Evolutionary conservation across 2,113 vertebrate species (phyloP).

Genomic region (Dascyllus trimaculatus): DNA sequence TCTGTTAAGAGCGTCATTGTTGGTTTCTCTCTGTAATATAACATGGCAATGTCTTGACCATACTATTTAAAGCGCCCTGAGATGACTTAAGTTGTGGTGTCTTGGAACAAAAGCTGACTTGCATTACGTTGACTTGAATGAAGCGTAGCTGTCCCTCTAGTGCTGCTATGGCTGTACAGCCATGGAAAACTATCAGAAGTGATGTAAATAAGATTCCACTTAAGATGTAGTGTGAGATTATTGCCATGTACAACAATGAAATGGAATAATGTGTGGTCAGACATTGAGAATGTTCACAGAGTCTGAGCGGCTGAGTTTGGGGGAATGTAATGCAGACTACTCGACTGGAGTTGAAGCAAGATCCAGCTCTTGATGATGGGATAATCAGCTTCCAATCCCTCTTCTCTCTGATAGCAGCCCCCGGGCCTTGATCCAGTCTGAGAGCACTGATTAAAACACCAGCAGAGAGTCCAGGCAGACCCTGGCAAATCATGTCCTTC

Average conservation of each 20-base stretch:
- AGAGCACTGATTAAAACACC: slow-evolving; percentile 74
- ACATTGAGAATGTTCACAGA: neutral
- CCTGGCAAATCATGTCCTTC: slow-evolving; percentile 39
- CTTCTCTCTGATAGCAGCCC: slow-evolving; percentile 64
- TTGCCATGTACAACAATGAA: neutral
- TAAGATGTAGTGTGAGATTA: neutral
- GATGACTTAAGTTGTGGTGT: too few relatives aligned
- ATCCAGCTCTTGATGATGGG: slow-evolving; percentile 44
- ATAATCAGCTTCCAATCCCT: slow-evolving; percentile 67
- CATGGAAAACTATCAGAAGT: neutral
- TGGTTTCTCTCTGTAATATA: too few relatives aligned
- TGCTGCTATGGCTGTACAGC: neutral
- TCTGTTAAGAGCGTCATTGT: too few relatives aligned
- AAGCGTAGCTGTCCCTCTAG: neutral
- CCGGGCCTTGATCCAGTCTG: slow-evolving; percentile 64
- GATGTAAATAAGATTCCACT: neutral
- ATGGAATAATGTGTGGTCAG: neutral
- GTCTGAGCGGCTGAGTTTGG: slow-evolving; percentile 1
- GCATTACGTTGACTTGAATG: too few relatives aligned
- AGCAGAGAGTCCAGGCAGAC: slow-evolving; percentile 52
- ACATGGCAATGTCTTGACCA: too few relatives aligned
- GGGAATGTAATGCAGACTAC: neutral
- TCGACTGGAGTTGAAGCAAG: slow-evolving; percentile 40
- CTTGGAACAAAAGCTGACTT: too few relatives aligned
- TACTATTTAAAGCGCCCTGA: too few relatives aligned